Evolutionary conservation across 2,113 vertebrate genomes (phyloP).

Genomic region (Rynchops niger): DNA sequence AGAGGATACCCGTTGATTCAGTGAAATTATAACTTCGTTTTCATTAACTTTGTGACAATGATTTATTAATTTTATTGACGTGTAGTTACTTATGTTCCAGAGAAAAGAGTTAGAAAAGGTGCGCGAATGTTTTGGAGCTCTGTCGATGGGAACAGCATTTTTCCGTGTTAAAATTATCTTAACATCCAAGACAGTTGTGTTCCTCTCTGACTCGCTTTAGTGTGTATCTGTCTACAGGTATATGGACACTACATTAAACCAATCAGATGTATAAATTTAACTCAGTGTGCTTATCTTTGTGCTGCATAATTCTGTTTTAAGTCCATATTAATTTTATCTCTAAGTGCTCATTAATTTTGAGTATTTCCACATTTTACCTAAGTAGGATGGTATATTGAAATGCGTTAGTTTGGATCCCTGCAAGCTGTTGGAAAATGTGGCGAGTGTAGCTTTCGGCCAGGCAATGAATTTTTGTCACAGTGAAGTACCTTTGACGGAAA

Average conservation of each 20-base stretch:
- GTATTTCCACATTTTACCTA: neutral
- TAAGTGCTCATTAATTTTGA: neutral
- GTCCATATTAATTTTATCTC: neutral
- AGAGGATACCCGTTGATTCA: neutral
- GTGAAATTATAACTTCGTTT: neutral
- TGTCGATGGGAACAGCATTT: neutral
- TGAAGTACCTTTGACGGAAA: neutral
- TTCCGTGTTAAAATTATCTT: neutral
- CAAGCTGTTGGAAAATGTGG: neutral
- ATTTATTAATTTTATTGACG: neutral
- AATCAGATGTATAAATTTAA: neutral
- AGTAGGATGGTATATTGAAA: neutral
- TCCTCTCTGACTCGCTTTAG: neutral
- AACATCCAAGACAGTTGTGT: neutral
- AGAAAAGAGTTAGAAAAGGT: neutral
- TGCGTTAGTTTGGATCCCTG: neutral
- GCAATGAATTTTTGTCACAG: neutral
- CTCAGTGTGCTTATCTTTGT: neutral
- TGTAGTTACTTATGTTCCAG: neutral
- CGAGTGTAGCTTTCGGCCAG: accelerated
- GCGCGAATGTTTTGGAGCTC: neutral
- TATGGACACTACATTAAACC: neutral
- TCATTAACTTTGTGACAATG: neutral
- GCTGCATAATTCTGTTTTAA: neutral
- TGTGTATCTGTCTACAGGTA: neutral